Percentiles rank a stretch among this genome's conserved stretches.
phyloP scores from a whole-genome alignment of 2,113 vertebrate genomes.

The Saguinus imperator region DNA sequence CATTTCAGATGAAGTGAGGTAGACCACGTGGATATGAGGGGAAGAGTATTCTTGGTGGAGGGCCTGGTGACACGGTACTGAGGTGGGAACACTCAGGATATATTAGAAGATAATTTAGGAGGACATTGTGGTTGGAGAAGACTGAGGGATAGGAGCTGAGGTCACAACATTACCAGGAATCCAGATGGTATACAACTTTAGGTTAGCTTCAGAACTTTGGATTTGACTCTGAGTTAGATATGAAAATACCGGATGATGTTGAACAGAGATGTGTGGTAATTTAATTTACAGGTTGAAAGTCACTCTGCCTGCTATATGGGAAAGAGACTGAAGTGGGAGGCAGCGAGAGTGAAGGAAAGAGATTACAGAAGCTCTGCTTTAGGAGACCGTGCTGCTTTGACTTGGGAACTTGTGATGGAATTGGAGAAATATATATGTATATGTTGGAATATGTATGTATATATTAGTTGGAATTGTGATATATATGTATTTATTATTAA shows the following conservation, averaged over 20 bases:
- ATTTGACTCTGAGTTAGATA: not conserved
- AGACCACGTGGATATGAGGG: not conserved
- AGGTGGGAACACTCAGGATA: not conserved
- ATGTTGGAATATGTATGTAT: not conserved
- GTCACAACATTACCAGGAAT: not conserved
- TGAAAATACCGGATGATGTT: not conserved
- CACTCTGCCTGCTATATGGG: not conserved
- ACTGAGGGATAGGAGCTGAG: not conserved
- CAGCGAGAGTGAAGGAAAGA: not conserved
- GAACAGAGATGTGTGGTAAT: not conserved
- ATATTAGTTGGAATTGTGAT: not conserved
- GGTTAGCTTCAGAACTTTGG: not conserved
- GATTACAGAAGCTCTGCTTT: not conserved
- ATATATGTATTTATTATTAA: not conserved
- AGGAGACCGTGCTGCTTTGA: not conserved
- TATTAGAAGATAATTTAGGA: not conserved
- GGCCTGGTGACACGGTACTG: not conserved
- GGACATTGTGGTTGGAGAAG: not conserved
- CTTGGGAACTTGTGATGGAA: not conserved
- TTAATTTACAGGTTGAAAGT: not conserved
- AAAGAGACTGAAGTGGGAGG: not conserved
- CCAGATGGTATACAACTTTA: not conserved
- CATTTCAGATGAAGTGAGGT: not conserved
- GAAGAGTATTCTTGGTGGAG: not conserved
- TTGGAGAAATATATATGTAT: not conserved